A percentile compares a stretch with the other conserved stretches of the same genome.
Evolutionary conservation across 2,888 invertebrate species (phyloP).

Genomic region (Yponomeuta sedellus): DNA sequence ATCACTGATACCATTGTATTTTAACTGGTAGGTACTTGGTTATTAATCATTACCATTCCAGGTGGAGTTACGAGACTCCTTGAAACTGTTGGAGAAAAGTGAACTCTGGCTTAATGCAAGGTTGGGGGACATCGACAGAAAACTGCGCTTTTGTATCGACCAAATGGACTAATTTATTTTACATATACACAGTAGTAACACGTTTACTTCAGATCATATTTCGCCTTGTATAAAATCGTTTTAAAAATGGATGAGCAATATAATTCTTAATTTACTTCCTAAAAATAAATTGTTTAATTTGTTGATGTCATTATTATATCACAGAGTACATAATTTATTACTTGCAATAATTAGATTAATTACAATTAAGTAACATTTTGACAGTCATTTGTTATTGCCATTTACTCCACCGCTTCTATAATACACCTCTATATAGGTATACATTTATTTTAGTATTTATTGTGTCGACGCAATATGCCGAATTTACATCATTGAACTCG

Average conservation of each 20-base stretch:
- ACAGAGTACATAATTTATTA: constrained; percentile 33
- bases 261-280: neutral
- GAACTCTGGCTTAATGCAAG: constrained; percentile 48
- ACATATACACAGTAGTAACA: constrained; percentile 5
- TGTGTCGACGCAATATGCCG: no score
- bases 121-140: constrained; percentile 51
- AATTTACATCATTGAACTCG: no score
- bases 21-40: no score
- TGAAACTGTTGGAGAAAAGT: constrained; percentile 44
- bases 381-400: constrained; percentile 6
- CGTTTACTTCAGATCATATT: constrained; percentile 15
- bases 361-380: constrained; percentile 19
- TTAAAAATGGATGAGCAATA: constrained; percentile 9
- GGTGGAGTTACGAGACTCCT: constrained; percentile 40
- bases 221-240: constrained; percentile 5
- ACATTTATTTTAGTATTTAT: no score
- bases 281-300: constrained; percentile 26
- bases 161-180: constrained; percentile 36
- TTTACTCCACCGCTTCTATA: neutral
- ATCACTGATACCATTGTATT: no score
- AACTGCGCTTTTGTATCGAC: constrained; percentile 54
- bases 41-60: constrained; percentile 25
- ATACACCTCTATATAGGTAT: no score
- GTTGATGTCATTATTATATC: constrained; percentile 35
- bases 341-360: constrained; percentile 10